phyloP scores from a whole-genome alignment of 2,113 vertebrate genomes.

The Siniperca chuatsi region DNA sequence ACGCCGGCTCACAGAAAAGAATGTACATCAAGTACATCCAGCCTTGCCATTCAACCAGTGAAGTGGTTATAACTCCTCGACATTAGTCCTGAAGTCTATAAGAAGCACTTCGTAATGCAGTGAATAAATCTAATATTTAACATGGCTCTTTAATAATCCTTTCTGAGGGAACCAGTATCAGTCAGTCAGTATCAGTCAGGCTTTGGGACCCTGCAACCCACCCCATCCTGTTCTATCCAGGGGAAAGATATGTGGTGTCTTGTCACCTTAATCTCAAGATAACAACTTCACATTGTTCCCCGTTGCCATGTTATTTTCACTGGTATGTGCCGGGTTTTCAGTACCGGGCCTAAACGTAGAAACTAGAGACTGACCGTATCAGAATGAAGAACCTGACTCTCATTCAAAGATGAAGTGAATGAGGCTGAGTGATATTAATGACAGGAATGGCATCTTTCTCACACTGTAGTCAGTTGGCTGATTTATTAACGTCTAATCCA shows the following conservation, averaged over 20 bases:
- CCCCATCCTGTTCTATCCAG: neutral
- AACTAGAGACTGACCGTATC: slow-evolving; percentile 20
- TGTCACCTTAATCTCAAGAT: slow-evolving; percentile 47
- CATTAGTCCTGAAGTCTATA: neutral
- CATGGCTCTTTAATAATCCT: neutral
- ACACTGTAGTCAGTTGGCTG: neutral
- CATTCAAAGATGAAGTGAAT: neutral
- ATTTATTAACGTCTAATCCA: slow-evolving; percentile 10
- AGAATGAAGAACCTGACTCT: slow-evolving; percentile 6
- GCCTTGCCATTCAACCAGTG: neutral
- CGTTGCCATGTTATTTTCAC: slow-evolving; percentile 48
- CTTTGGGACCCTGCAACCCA: slow-evolving; percentile 17
- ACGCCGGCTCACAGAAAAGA: neutral
- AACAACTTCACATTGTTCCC: slow-evolving; percentile 56
- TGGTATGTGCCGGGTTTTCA: slow-evolving; percentile 59
- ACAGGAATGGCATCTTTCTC: slow-evolving; percentile 5
- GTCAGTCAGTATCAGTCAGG: neutral
- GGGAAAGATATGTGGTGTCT: slow-evolving; percentile 47
- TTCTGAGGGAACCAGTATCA: neutral
- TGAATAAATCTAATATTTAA: neutral
- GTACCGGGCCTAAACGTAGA: neutral
- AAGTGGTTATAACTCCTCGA: neutral
- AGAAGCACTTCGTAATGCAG: neutral
- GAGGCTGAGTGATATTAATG: neutral
- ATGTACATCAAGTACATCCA: neutral